Conservation (phyloP, 1,140 invertebrate species). For the Hycleus phaleratus region DNA sequence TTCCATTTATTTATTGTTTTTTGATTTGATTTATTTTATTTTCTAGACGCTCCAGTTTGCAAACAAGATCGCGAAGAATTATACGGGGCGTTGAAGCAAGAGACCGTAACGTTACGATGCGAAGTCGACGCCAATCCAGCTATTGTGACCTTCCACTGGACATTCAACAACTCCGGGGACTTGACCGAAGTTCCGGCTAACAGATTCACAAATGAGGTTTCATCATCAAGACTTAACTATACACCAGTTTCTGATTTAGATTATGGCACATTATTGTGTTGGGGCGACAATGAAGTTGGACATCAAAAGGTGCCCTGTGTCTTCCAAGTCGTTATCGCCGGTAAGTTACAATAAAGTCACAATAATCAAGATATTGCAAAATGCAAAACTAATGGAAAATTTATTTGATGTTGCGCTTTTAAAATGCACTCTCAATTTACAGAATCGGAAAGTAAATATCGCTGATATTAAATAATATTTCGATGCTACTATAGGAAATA, state of each 20-base stretch:
- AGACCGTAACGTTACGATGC: constrained; percentile 72
- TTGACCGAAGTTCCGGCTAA: constrained; percentile 65
- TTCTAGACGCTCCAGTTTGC: constrained; percentile 73
- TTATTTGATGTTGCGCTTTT: no score
- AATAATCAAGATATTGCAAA: background rate
- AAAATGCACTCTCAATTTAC: no score
- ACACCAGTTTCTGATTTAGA: constrained; percentile 78
- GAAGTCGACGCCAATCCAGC: constrained; percentile 80
- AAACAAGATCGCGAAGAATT: constrained; percentile 65
- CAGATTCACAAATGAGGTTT: constrained; percentile 55
- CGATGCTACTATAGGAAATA: no score
- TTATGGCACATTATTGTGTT: constrained; percentile 80
- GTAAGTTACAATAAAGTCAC: constrained; percentile 38
- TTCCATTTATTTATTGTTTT: no score
- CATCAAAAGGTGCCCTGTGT: constrained; percentile 75
- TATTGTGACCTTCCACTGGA: constrained; percentile 74
- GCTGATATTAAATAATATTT: no score
- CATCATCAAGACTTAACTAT: constrained; percentile 71
- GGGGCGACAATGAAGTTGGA: constrained; percentile 73
- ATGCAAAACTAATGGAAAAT: background rate
- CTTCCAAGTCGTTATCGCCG: constrained; percentile 69
- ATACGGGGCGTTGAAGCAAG: constrained; percentile 75
- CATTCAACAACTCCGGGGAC: constrained; percentile 81
- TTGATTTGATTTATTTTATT: background rate
- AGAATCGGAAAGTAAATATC: no score